A percentile compares a stretch with the other conserved stretches of the same genome.
These are phyloP conservation scores for Drosophila sucinea DNA, from an alignment of 1,140 invertebrate species.

Conservation along the genomic window DNA sequence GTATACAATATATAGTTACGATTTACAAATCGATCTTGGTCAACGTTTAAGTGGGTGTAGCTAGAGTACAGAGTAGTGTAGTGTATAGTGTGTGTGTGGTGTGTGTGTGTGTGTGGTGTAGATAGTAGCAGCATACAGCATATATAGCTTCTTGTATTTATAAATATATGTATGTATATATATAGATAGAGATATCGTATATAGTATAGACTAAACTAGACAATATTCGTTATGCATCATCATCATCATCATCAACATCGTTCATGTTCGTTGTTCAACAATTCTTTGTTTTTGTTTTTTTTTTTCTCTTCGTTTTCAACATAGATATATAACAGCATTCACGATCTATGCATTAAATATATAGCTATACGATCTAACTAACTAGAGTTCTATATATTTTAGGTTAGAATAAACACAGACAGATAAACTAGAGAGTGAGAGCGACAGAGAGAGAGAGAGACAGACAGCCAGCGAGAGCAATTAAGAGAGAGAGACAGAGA, in stretches of 20 bases:
- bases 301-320: slow-evolving; percentile 13
- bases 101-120: slow-evolving; percentile 26
- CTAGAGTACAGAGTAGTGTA: slow-evolving; percentile 18
- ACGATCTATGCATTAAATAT: slow-evolving; percentile 43
- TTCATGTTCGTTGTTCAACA: slow-evolving; percentile 69
- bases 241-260: slow-evolving; percentile 1
- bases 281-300: slow-evolving; percentile 43
- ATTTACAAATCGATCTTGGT: slow-evolving; percentile 65
- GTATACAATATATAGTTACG: slow-evolving; percentile 36
- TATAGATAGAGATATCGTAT: slow-evolving; percentile 45
- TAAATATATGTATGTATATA: slow-evolving; percentile 45
- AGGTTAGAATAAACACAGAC: slow-evolving; percentile 2
- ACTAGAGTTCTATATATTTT: slow-evolving; percentile 31
- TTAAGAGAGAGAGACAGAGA: slow-evolving; percentile 39
- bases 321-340: slow-evolving; percentile 67
- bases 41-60: slow-evolving; percentile 38
- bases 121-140: slow-evolving; percentile 72
- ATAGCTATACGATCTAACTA: slow-evolving; percentile 32
- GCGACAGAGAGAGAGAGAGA: slow-evolving; percentile 14
- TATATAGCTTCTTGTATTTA: slow-evolving; percentile 51
- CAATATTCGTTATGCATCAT: slow-evolving; percentile 72
- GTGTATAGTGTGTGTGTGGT: slow-evolving; percentile 26
- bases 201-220: slow-evolving; percentile 68
- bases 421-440: slow-evolving; percentile 9
- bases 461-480: slow-evolving; percentile 36